Conservation (phyloP, 1,140 invertebrate species). For the Ooceraea biroi region DNA sequence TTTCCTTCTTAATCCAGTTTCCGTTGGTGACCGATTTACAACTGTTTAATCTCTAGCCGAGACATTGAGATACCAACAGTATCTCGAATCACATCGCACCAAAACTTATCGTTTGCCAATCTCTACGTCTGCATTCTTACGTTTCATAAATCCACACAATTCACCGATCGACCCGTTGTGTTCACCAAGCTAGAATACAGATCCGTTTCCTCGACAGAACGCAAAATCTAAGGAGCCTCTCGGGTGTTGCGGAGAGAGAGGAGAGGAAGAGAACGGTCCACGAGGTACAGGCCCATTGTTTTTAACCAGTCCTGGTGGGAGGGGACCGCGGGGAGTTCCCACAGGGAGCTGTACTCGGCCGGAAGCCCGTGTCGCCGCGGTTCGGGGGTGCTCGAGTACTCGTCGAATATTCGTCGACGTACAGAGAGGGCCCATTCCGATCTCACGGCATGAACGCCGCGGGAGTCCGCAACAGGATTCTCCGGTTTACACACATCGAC, state of each 20-base stretch:
- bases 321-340: conserved; percentile 73
- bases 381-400: conserved; percentile 72
- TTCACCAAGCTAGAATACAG: not conserved
- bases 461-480: conserved; percentile 83
- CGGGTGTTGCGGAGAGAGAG: not conserved
- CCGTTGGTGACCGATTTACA: no score
- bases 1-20: no score
- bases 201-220: conserved; percentile 14
- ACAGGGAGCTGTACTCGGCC: conserved; percentile 74
- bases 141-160: not conserved
- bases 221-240: conserved; percentile 4
- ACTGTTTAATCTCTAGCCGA: no score
- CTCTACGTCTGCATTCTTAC: not conserved
- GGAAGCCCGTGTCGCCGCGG: conserved; percentile 70
- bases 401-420: conserved; percentile 73
- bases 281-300: conserved; percentile 66
- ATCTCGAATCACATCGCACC: no score
- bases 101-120: no score
- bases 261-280: not conserved
- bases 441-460: conserved; percentile 84
- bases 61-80: no score
- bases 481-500: conserved; percentile 64
- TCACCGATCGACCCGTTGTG: not conserved
- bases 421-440: conserved; percentile 72
- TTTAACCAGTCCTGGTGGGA: conserved; percentile 63